Percentiles rank a stretch among this genome's conserved stretches.
Conservation (phyloP, 35 echinoderm and acorn worm genomes). For the Lytechinus variegatus region DNA sequence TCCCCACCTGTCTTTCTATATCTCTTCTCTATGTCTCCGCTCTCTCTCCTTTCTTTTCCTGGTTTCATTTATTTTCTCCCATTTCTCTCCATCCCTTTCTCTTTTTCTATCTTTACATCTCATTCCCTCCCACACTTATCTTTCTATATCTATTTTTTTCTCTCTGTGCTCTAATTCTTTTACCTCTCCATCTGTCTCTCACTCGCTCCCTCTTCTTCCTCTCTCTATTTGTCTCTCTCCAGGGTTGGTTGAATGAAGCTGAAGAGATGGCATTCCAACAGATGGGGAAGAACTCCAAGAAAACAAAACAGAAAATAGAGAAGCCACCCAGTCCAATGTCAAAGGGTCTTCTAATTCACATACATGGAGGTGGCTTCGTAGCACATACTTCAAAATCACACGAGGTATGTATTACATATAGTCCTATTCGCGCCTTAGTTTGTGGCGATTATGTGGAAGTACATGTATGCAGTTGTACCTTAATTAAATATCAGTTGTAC, state of each 20-base stretch:
- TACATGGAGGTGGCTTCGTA: conserved; percentile 97
- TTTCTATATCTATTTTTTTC: neutral
- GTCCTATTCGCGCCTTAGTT: neutral
- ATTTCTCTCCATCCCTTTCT: no score
- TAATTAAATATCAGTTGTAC: no score
- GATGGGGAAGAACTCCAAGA: conserved; percentile 48
- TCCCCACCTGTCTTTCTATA: no score
- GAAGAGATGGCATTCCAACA: neutral
- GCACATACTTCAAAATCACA: conserved; percentile 97
- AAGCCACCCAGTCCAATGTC: conserved; percentile 92
- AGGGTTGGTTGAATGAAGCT: no score
- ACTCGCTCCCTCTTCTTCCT: no score
- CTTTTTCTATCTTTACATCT: no score
- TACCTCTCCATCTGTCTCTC: no score
- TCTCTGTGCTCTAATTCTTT: neutral
- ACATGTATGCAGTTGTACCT: no score
- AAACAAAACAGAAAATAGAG: conserved; percentile 53
- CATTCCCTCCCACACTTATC: no score
- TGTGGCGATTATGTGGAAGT: neutral
- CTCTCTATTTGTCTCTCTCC: conserved; percentile 17
- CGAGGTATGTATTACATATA: conserved; percentile 67
- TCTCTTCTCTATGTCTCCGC: no score
- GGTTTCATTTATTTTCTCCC: no score
- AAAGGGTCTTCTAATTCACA: conserved; percentile 86
- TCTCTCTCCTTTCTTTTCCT: no score